Base-by-base conservation (phyloP, 1,140 invertebrate genomes). In the Chelonus insularis region DNA sequence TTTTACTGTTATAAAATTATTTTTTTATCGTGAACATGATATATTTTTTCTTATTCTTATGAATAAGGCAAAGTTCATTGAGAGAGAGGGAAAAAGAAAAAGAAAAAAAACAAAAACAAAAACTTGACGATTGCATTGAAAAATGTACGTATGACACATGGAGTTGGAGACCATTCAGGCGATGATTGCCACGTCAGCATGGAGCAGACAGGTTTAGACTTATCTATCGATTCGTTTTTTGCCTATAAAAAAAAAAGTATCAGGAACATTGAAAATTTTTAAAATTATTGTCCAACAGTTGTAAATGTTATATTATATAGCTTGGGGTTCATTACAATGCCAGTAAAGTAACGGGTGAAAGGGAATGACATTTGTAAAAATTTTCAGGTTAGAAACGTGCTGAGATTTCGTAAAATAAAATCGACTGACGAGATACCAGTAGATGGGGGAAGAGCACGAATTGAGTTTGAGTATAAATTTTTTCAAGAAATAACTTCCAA, bases 321-420 rank as follows among this genome's bases (percentile, higher is more conserved):
- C 18, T 14, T 16, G 8, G 14, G 16, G 48, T 32, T 51, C 48
- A 51, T 51, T 34, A 51, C 48, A 51, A 51, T 51, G 48, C 48
- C 48, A 51, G 29, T 7, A 39, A 54, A 37, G 34, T 39, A 54
- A 37, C 16, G 9, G 57, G 57, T 60, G 59, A 45, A 61, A 61
- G 37, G 37, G 41, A 54, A 54, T 55, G 59, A 61, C 59, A 61
- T 61, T 61, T 55, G 32, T 45, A 18, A 23, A 47, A 14, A 43
- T 43, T 73, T 72, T 32, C 68, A 84, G 82, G 75, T 80, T 29
- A 63, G 64, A 25, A 75, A 70, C 18, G 73, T 84, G 41, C 71
- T 84, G 59, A 72, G 82, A 57, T 79, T 78, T 68, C 79, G 68
- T 68, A 84, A 82, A 68, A 57, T 52, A n/a, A 36, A 37, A 45